Percentiles rank a stretch among this genome's conserved stretches.
These are phyloP conservation scores for Stegostoma tigrinum DNA, from an alignment of 2,113 vertebrate genomes.

Conservation along the genomic window DNA sequence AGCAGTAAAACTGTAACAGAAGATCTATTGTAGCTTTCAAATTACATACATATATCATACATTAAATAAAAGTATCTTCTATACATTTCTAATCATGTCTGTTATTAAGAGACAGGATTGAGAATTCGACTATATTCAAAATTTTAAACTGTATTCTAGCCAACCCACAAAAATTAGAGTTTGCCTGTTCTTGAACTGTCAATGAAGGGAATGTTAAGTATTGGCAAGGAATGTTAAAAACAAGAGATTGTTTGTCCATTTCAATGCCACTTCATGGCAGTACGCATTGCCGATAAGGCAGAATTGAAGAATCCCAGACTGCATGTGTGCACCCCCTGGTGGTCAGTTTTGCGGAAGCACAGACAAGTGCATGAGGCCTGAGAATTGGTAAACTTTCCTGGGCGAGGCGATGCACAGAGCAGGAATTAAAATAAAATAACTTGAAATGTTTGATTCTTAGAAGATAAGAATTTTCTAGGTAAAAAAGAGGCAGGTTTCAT, in stretches of 20 bases:
- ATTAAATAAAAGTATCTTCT: not conserved
- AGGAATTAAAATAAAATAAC: not conserved
- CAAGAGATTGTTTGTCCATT: not conserved
- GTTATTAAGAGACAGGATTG: not conserved
- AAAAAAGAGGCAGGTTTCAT: not conserved
- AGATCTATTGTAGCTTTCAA: not conserved
- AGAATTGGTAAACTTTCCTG: not conserved
- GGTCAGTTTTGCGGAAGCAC: not conserved
- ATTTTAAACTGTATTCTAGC: not conserved
- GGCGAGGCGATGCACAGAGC: not conserved
- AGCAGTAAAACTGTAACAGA: not conserved
- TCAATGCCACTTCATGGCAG: not conserved
- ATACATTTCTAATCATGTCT: not conserved
- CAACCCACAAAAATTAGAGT: not conserved
- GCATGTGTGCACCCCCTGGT: not conserved
- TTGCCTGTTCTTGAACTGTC: not conserved
- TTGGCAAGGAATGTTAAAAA: not conserved
- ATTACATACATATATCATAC: not conserved
- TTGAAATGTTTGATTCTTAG: not conserved
- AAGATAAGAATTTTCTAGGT: not conserved
- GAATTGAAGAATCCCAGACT: not conserved
- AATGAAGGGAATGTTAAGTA: not conserved
- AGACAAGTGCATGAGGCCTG: not conserved
- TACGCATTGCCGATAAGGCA: not conserved
- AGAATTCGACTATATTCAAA: not conserved